These are phyloP conservation scores for Octodonta nipae DNA, from an alignment of 2,888 invertebrate genomes.

Conservation along the genomic window DNA sequence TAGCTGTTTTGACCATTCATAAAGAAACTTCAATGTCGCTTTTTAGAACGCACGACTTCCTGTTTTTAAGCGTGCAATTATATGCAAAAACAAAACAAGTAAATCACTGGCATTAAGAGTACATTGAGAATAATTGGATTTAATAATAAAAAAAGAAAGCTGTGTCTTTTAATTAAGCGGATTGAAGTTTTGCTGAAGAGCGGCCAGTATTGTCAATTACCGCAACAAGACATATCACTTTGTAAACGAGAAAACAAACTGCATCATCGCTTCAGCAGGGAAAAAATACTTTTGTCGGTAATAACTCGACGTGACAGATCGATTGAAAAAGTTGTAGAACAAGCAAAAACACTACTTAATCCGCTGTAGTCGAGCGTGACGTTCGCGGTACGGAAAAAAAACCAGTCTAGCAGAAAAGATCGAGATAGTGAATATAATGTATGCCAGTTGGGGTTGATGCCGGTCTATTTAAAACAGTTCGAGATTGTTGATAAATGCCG, in stretches of 20 bases:
- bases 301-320: conserved; percentile 28
- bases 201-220: no score
- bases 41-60: no score
- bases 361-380: conserved; percentile 13
- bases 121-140: not conserved
- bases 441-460: conserved; percentile 25
- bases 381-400: conserved; percentile 15
- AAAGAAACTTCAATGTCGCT: no score
- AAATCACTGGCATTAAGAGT: not conserved
- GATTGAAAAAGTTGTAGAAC: conserved; percentile 29
- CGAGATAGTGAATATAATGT: conserved; percentile 28
- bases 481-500: conserved; percentile 26
- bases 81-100: not conserved
- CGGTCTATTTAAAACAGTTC: conserved; percentile 29
- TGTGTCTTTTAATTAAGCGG: no score
- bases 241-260: no score
- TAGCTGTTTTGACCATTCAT: no score
- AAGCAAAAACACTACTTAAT: conserved; percentile 25
- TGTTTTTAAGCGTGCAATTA: no score
- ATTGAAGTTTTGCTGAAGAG: no score
- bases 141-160: no score
- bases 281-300: conserved; percentile 18
- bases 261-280: conserved; percentile 2
- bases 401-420: conserved; percentile 24
- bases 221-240: no score